A percentile compares a stretch with the other conserved stretches of the same genome.
These are phyloP conservation scores for Hydractinia echinata DNA, from an alignment of 30 jellyfish, hydroid and myxozoan genomes.

Conservation along the genomic window DNA sequence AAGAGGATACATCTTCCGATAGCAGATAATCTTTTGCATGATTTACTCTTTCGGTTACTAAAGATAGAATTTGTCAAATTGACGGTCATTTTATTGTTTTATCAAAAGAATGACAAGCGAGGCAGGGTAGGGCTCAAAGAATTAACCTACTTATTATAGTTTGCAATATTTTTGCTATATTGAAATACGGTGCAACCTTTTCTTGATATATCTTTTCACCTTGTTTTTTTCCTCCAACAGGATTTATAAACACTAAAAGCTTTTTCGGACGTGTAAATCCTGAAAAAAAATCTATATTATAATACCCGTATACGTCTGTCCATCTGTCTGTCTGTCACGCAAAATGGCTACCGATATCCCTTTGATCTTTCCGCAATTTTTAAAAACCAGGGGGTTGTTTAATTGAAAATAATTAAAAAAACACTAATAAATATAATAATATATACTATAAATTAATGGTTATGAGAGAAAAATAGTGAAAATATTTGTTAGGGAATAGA, in stretches of 20 bases:
- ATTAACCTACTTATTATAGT: constrained; percentile 42
- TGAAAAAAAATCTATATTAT: neutral
- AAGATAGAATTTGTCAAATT: neutral
- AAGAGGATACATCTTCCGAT: constrained; percentile 36
- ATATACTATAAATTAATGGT: neutral
- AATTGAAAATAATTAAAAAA: constrained; percentile 29
- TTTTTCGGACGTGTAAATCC: constrained; percentile 54
- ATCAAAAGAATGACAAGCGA: neutral
- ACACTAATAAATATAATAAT: neutral
- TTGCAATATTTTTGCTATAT: constrained; percentile 56
- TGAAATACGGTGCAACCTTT: constrained; percentile 56
- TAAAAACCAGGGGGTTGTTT: no score
- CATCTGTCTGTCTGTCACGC: no score
- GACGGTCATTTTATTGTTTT: neutral
- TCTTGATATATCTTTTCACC: constrained; percentile 58
- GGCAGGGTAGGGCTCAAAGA: neutral
- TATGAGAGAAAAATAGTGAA: neutral
- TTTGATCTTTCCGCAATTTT: no score
- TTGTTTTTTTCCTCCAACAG: constrained; percentile 83
- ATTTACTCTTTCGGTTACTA: constrained; percentile 75
- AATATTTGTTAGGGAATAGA: neutral
- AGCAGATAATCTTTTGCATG: constrained; percentile 63
- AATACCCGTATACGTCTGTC: no score
- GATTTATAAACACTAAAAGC: constrained; percentile 68
- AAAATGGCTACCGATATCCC: no score